Percentiles rank a stretch among this genome's conserved stretches.
phyloP scores from a whole-genome alignment of 1,140 invertebrate genomes.

The Grapholita molesta region DNA sequence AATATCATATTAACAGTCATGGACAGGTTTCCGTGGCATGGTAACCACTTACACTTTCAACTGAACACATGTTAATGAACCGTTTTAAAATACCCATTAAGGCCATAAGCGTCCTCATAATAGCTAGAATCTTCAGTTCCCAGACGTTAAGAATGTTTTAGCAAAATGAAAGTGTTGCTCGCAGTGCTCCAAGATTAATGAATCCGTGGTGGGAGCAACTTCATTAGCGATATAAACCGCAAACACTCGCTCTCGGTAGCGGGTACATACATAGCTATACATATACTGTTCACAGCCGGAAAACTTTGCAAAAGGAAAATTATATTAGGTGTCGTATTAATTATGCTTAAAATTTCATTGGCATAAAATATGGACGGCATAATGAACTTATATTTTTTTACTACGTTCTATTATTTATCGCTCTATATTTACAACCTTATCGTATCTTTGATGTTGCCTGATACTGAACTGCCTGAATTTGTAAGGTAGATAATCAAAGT shows the following conservation, averaged over 20 bases:
- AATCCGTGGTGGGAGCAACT: slow-evolving; percentile 30
- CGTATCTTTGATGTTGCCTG: too few relatives aligned
- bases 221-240: slow-evolving; percentile 33
- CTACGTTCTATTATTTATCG: too few relatives aligned
- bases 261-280: neutral
- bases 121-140: slow-evolving; percentile 10
- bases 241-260: slow-evolving; percentile 22
- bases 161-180: slow-evolving; percentile 14
- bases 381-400: too few relatives aligned
- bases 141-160: slow-evolving; percentile 13
- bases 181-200: slow-evolving; percentile 35
- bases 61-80: neutral
- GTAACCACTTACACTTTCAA: neutral
- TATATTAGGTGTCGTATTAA: too few relatives aligned
- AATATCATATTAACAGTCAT: neutral
- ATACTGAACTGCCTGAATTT: too few relatives aligned
- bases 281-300: neutral
- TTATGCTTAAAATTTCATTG: too few relatives aligned
- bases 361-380: too few relatives aligned
- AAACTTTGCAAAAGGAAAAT: neutral
- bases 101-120: slow-evolving; percentile 11
- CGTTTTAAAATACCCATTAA: neutral
- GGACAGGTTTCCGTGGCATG: neutral
- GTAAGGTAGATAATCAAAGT: too few relatives aligned
- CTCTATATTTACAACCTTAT: too few relatives aligned